Evolutionary conservation across 2,113 vertebrate genomes (phyloP).

Genomic region (Origma solitaria): DNA sequence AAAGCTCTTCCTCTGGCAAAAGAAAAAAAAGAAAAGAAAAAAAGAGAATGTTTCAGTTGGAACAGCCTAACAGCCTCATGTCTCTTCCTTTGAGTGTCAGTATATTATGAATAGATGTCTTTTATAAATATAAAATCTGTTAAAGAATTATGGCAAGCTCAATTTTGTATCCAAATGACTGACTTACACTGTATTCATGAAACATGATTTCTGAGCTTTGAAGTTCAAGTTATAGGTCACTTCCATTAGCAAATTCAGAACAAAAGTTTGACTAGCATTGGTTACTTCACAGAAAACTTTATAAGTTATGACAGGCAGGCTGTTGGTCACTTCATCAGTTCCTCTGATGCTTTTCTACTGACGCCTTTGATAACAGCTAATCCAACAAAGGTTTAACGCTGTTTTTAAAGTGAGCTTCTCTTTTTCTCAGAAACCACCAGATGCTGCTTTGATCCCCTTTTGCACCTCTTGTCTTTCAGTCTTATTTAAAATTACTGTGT

Average conservation of each 20-base stretch:
- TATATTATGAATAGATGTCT: not conserved
- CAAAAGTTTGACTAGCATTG: not conserved
- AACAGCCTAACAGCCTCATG: not conserved
- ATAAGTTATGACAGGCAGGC: not conserved
- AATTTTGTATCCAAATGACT: not conserved
- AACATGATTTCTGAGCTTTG: slow-evolving; percentile 8
- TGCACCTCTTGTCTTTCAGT: slow-evolving; percentile 6
- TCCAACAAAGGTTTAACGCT: not conserved
- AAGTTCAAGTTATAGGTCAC: not conserved
- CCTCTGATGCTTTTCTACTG: not conserved
- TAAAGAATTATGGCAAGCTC: not conserved
- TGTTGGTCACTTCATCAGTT: slow-evolving; percentile 9
- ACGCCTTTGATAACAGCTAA: slow-evolving; percentile 19
- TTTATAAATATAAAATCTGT: not conserved
- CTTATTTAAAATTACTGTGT: slow-evolving; percentile 9
- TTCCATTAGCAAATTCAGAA: not conserved
- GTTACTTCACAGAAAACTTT: not conserved
- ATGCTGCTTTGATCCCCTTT: slow-evolving; percentile 35
- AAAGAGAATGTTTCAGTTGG: not conserved
- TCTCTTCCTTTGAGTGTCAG: not conserved
- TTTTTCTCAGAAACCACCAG: slow-evolving; percentile 7
- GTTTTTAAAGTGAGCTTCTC: not conserved
- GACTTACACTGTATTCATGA: not conserved
- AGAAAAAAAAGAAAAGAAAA: not conserved
- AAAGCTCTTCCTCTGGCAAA: not conserved